These are phyloP conservation scores for Pipistrellus pipistrellus DNA, from an alignment of 2,797 vertebrate species.

Conservation along the genomic window DNA sequence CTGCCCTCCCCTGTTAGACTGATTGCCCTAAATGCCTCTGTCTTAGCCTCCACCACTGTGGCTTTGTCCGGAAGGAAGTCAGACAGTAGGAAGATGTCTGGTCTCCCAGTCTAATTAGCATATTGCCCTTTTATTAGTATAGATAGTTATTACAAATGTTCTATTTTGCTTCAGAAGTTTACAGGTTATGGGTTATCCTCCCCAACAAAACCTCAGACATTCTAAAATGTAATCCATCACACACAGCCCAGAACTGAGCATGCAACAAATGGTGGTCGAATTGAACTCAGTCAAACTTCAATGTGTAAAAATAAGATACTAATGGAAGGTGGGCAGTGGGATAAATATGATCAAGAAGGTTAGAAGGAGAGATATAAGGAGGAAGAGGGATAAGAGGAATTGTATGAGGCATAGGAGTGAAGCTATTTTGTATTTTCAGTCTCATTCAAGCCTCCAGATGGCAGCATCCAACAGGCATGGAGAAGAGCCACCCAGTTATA, in stretches of 20 bases:
- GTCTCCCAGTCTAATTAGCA: too few relatives aligned
- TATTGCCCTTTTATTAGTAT: too few relatives aligned
- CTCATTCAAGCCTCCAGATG: background rate
- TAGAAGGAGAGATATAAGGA: background rate
- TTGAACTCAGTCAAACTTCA: background rate
- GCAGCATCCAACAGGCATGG: background rate
- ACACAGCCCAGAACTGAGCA: background rate
- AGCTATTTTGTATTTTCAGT: background rate
- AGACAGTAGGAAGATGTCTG: too few relatives aligned
- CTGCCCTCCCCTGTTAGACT: too few relatives aligned
- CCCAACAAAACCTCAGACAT: background rate
- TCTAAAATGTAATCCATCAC: background rate
- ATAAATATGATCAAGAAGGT: background rate
- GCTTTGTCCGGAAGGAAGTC: too few relatives aligned
- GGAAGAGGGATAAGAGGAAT: background rate
- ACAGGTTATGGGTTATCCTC: background rate
- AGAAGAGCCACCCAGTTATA: background rate
- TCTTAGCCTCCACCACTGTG: too few relatives aligned
- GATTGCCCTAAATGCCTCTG: too few relatives aligned
- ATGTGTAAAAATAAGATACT: background rate
- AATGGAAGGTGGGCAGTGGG: background rate
- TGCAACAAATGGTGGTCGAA: background rate
- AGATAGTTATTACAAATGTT: background rate
- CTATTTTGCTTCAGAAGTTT: conserved; percentile 4
- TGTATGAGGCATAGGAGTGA: background rate